These are phyloP conservation scores for Zaprionus ornatus DNA, from an alignment of 1,140 invertebrate species.

Conservation along the genomic window DNA sequence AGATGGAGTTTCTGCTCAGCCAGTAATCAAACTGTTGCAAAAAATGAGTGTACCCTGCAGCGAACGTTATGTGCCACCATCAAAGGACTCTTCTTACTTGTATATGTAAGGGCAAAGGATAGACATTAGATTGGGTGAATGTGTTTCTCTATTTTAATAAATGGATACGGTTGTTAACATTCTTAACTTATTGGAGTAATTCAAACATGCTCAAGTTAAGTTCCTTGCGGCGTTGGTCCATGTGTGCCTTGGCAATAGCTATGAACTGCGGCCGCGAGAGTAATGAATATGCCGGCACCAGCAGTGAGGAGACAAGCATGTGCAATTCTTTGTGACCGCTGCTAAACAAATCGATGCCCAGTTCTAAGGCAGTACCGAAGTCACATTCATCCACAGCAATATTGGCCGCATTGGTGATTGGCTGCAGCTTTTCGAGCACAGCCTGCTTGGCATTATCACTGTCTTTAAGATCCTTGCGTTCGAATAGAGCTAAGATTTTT, in stretches of 20 bases:
- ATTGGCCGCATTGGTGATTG: conserved; percentile 88
- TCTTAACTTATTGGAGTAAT: conserved; percentile 44
- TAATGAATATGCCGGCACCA: conserved; percentile 91
- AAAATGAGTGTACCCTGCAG: conserved; percentile 53
- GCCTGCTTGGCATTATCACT: conserved; percentile 85
- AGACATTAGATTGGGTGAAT: conserved; percentile 5
- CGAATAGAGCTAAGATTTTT: conserved; percentile 89
- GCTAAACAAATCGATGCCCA: conserved; percentile 93
- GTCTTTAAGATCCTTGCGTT: conserved; percentile 85
- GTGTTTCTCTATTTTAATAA: conserved; percentile 47
- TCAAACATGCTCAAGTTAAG: conserved; percentile 42
- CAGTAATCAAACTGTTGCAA: conserved; percentile 65
- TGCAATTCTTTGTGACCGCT: conserved; percentile 90
- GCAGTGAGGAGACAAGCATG: conserved; percentile 86
- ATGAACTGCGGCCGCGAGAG: conserved; percentile 89
- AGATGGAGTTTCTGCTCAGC: conserved; percentile 64
- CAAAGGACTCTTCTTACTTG: conserved; percentile 68
- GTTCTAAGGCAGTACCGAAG: conserved; percentile 94
- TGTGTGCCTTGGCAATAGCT: conserved; percentile 89
- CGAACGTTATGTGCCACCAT: conserved; percentile 57
- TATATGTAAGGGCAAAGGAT: conserved; percentile 55
- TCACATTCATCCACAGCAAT: conserved; percentile 95
- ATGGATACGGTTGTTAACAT: conserved; percentile 48
- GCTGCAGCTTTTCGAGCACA: conserved; percentile 88
- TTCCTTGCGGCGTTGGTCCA: conserved; percentile 82